Conservation (phyloP, 2,797 vertebrate species). For the Platalea minor region DNA sequence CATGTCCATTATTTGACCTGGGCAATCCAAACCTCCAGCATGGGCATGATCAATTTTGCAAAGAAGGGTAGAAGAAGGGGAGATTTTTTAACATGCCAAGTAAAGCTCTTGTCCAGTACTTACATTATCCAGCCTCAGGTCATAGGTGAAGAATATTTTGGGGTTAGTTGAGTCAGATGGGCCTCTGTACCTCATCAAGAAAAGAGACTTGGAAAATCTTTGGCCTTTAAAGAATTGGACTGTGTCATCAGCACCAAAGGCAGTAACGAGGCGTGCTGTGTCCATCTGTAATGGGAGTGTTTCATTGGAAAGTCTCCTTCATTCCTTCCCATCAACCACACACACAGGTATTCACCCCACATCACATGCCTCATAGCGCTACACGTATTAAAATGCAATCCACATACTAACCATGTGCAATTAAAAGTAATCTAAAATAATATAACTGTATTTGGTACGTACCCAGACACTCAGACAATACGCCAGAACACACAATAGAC, state of each 20-base stretch:
- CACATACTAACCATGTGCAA: not conserved
- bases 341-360: not conserved
- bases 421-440: not conserved
- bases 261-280: constrained; percentile 75
- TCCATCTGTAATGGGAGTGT: constrained; percentile 51
- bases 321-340: not conserved
- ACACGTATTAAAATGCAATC: not conserved
- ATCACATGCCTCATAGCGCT: not conserved
- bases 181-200: constrained; percentile 73
- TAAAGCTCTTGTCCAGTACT: not conserved
- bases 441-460: not conserved
- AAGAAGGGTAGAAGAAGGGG: not conserved
- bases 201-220: constrained; percentile 78
- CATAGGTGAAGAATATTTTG: constrained; percentile 58
- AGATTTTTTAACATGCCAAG: not conserved
- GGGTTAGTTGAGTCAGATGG: not conserved
- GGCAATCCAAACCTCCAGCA: not conserved
- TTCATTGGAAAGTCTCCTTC: not conserved
- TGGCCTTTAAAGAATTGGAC: constrained; percentile 56
- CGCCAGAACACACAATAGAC: not conserved
- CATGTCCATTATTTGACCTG: not conserved
- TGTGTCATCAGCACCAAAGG: constrained; percentile 75
- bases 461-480: not conserved
- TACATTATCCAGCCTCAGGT: constrained; percentile 74
- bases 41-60: not conserved